Base-by-base conservation (phyloP, 2,888 invertebrate species). In the Hyposoter dolosus region DNA sequence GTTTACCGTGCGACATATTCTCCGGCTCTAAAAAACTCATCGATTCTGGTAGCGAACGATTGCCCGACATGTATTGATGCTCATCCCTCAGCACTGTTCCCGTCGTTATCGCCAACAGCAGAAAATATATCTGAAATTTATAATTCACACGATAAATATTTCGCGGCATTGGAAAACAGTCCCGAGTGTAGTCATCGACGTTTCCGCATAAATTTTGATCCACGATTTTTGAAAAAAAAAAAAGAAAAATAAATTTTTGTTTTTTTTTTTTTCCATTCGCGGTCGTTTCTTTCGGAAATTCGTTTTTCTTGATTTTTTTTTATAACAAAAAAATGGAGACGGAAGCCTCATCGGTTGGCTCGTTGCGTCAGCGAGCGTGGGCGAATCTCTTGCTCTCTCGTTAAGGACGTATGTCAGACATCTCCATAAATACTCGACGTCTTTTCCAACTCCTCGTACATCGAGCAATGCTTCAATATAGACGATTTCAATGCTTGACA, bases 21-120 rank as follows among this genome's bases (percentile, higher is more conserved):
- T 93, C 94, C 50, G 93, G 93, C 89, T 95, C 95, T 63, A 95
- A 91, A 78, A 95, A 91, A 75, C 94, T 95, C 53, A 91, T 90
- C 28, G 92, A 93, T 82, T 93, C 95, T 93, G 90, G 93, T 10
- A 89, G 76, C 4, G 91, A 89, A 66, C 91, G 91, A 88, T 95
- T 95, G 7, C 97, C 97, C 69, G 94, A 94, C 72, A 97, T 94
- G 91, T 96, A 97, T 63, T 96, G 95, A 82, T 96, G 95, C 90
- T 97, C 97, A 90, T 96, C 96, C 85, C 96, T 95, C 50, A 97
- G 95, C 90, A 96, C 95, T 88, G 95, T 95, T 0, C 96, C 95
- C 94, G 96, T 95, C 50, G 96, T 96, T 43, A 96, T 94, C 74
- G 96, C 96, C 35, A 96, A 96, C 89, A 96, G 93, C 3, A 95